A percentile compares a stretch with the other conserved stretches of the same genome.
These are phyloP conservation scores for Ectemnius lituratus DNA, from an alignment of 2,888 invertebrate species.

Conservation along the genomic window DNA sequence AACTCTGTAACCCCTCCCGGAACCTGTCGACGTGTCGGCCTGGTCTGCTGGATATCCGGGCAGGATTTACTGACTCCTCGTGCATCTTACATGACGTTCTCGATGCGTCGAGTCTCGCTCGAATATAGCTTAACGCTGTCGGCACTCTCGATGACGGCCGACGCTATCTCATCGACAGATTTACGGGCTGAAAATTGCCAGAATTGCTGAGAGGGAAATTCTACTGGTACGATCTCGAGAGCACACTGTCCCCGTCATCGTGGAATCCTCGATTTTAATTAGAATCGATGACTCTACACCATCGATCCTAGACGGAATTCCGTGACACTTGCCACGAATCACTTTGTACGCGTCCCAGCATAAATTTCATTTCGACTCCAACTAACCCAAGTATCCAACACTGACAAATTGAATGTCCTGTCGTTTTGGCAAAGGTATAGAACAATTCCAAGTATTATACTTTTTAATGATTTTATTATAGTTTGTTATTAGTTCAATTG, in stretches of 20 bases:
- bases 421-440: not conserved
- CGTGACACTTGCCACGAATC: not conserved
- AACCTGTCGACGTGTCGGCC: not conserved
- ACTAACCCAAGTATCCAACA: not conserved
- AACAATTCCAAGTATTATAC: not conserved
- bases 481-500: too few species aligned
- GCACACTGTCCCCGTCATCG: not conserved
- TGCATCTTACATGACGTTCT: not conserved
- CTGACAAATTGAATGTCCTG: not conserved
- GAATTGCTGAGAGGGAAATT: not conserved
- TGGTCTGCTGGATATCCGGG: slow-evolving; percentile 15
- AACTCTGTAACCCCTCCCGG: not conserved
- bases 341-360: slow-evolving; percentile 2
- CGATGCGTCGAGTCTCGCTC: not conserved
- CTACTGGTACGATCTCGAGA: not conserved
- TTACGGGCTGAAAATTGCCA: not conserved
- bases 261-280: slow-evolving; percentile 3
- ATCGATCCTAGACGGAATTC: not conserved
- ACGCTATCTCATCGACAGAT: not conserved
- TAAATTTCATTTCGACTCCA: not conserved
- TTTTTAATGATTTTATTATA: too few species aligned
- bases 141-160: not conserved
- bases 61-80: slow-evolving; percentile 17
- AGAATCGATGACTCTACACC: not conserved
- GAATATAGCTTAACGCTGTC: not conserved